These are phyloP conservation scores for Apostichopus japonicus DNA, from an alignment of 35 echinoderm and acorn worm species.

Conservation along the genomic window DNA sequence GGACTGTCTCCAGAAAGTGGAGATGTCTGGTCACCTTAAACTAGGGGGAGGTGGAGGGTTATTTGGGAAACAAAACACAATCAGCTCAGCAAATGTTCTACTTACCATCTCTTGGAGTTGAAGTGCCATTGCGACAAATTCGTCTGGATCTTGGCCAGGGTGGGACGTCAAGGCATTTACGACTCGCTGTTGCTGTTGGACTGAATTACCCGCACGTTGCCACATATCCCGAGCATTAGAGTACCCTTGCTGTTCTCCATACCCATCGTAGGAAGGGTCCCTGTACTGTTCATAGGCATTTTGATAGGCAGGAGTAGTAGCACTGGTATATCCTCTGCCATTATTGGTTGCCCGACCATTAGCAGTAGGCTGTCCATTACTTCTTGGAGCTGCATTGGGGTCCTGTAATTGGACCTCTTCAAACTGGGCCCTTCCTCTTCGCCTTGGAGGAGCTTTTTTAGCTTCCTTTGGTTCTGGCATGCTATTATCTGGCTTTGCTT, in stretches of 20 bases:
- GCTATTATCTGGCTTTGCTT: conserved; percentile 41
- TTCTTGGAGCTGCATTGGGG: conserved; percentile 63
- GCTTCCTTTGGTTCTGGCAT: conserved; percentile 69
- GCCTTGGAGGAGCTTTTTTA: conserved; percentile 3
- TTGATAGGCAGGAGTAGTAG: conserved; percentile 4
- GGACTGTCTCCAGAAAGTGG: too few species aligned
- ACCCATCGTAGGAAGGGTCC: not conserved
- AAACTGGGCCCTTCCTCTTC: conserved; percentile 69
- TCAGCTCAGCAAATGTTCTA: not conserved
- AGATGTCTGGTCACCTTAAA: too few species aligned
- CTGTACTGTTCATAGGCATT: conserved; percentile 12
- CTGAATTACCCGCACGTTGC: conserved; percentile 63
- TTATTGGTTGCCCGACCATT: not conserved
- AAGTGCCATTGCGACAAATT: conserved; percentile 80
- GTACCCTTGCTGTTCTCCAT: conserved; percentile 59
- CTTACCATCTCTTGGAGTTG: conserved; percentile 90
- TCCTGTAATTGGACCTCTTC: conserved; percentile 78
- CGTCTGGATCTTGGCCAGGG: conserved; percentile 74
- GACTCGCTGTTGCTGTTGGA: conserved; percentile 70
- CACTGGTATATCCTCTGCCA: conserved; percentile 2
- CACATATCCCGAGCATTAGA: conserved; percentile 62
- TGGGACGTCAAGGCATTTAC: conserved; percentile 56
- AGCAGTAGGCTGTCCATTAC: not conserved
- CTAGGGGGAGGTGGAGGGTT: too few species aligned
- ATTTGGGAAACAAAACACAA: too few species aligned